phyloP scores from a whole-genome alignment of 1,140 invertebrate species.

The Drosophila subobscura region DNA sequence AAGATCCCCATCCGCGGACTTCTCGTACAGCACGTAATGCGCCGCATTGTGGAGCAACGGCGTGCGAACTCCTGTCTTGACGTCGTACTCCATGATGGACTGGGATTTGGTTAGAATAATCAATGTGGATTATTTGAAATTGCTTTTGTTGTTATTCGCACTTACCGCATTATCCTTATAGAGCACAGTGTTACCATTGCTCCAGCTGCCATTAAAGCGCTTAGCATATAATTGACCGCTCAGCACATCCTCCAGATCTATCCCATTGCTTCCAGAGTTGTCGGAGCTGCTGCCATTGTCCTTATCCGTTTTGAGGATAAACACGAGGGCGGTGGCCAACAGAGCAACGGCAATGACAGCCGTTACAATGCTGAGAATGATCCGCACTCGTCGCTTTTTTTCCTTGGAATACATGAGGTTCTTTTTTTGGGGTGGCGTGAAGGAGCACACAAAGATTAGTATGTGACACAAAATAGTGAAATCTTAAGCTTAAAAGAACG shows the following conservation, averaged over 20 bases:
- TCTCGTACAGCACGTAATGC: slow-evolving; percentile 71
- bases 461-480: neutral
- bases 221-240: slow-evolving; percentile 83
- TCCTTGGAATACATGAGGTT: slow-evolving; percentile 74
- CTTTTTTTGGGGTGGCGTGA: slow-evolving; percentile 21
- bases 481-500: too few species aligned
- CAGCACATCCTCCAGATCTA: slow-evolving; percentile 84
- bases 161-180: slow-evolving; percentile 66
- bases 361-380: slow-evolving; percentile 56
- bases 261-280: slow-evolving; percentile 41
- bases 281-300: slow-evolving; percentile 9
- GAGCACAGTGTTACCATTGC: slow-evolving; percentile 82
- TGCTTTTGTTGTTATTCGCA: neutral
- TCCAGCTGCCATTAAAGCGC: slow-evolving; percentile 85
- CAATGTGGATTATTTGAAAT: too few species aligned
- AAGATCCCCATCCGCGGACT: slow-evolving; percentile 72
- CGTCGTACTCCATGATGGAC: slow-evolving; percentile 71
- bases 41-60: slow-evolving; percentile 46
- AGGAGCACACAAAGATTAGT: neutral
- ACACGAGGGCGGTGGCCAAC: slow-evolving; percentile 55
- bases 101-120: neutral
- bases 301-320: slow-evolving; percentile 48
- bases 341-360: slow-evolving; percentile 57
- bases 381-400: slow-evolving; percentile 65
- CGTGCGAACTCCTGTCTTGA: slow-evolving; percentile 44